phyloP scores from a whole-genome alignment of 2,113 vertebrate genomes.

The Siniperca chuatsi region DNA sequence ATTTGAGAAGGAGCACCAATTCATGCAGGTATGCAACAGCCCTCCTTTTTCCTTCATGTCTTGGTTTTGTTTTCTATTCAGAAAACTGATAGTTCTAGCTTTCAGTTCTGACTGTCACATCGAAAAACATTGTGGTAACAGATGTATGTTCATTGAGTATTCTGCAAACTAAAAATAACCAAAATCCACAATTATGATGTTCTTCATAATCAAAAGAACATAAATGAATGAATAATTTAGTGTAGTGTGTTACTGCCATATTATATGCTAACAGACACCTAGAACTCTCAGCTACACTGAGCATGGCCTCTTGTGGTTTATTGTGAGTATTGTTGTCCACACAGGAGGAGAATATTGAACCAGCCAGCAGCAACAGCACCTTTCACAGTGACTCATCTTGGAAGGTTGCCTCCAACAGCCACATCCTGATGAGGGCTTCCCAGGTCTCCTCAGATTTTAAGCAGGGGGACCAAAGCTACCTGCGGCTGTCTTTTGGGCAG shows the following conservation, averaged over 20 bases:
- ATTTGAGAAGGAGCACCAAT: conserved; percentile 93
- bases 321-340: conserved; percentile 13
- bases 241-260: background rate
- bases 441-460: conserved; percentile 83
- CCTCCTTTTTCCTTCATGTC: background rate
- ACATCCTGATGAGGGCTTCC: conserved; percentile 85
- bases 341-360: conserved; percentile 89
- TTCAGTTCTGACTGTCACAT: background rate
- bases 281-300: background rate
- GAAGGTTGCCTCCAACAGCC: conserved; percentile 83
- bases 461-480: conserved; percentile 88
- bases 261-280: background rate
- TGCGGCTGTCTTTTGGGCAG: conserved; percentile 92
- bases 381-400: conserved; percentile 87
- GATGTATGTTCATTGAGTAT: no score
- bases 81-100: background rate
- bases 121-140: background rate
- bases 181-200: background rate
- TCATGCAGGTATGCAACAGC: conserved; percentile 88
- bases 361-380: conserved; percentile 67
- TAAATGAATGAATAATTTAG: background rate
- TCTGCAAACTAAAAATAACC: background rate
- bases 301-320: background rate
- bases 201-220: background rate
- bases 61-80: background rate